A percentile compares a stretch with the other conserved stretches of the same genome.
Evolutionary conservation across 1,140 invertebrate genomes (phyloP).

Genomic region (Drosophila nebulosa): DNA sequence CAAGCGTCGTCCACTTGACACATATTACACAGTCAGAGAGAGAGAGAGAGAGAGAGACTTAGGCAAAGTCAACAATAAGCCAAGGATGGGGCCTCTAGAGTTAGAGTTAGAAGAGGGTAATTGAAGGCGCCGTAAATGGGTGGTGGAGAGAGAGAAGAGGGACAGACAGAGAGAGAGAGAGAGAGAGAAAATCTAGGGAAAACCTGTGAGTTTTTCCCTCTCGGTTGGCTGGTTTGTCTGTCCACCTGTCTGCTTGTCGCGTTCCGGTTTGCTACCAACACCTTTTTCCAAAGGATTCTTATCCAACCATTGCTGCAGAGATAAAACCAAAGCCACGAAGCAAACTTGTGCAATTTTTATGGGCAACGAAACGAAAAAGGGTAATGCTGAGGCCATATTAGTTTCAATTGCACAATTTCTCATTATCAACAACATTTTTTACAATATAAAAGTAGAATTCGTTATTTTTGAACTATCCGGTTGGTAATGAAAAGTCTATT

Average conservation of each 20-base stretch:
- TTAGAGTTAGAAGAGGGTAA: slow-evolving; percentile 23
- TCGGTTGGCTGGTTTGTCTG: background rate
- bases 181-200: background rate
- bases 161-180: too few relatives aligned
- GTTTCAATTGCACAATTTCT: background rate
- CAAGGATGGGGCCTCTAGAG: background rate
- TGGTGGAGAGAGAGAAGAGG: background rate
- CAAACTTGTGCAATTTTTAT: slow-evolving; percentile 32
- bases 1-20: slow-evolving; percentile 65
- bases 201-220: background rate
- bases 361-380: background rate
- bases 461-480: too few relatives aligned
- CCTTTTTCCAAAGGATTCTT: slow-evolving; percentile 62
- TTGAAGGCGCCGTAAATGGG: slow-evolving; percentile 14
- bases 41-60: too few relatives aligned
- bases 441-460: too few relatives aligned
- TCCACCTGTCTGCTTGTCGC: slow-evolving; percentile 25
- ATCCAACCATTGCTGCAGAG: slow-evolving; percentile 32
- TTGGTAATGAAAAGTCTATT: too few relatives aligned
- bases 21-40: slow-evolving; percentile 38
- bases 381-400: background rate
- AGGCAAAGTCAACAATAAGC: slow-evolving; percentile 47
- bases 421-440: too few relatives aligned
- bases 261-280: slow-evolving; percentile 53
- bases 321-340: slow-evolving; percentile 42